Percentiles rank a stretch among this genome's conserved stretches.
These are phyloP conservation scores for Plusia festucae DNA, from an alignment of 2,888 invertebrate species.

Conservation along the genomic window DNA sequence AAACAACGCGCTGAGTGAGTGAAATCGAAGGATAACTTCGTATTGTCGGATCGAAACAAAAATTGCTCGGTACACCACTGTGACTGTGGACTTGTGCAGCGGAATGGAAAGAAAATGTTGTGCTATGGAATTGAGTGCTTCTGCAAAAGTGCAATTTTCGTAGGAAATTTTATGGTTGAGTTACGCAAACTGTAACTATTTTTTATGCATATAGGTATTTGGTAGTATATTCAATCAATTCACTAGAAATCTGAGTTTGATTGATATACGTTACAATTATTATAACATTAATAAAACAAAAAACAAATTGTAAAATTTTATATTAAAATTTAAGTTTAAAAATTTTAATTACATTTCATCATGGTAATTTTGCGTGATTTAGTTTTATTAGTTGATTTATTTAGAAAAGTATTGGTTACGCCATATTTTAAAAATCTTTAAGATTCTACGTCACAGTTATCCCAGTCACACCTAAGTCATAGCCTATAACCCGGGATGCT, in stretches of 20 bases:
- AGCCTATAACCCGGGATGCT: conserved; percentile 47
- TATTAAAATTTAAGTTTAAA: no score
- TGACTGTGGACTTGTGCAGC: conserved; percentile 32
- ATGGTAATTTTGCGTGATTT: no score
- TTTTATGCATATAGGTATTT: no score
- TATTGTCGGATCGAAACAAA: conserved; percentile 57
- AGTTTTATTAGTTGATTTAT: no score
- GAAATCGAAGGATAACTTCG: conserved; percentile 70
- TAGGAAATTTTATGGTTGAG: not conserved
- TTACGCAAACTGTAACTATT: not conserved
- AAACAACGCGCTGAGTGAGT: conserved; percentile 61
- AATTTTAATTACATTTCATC: no score
- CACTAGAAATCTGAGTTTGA: no score
- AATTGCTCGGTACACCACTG: conserved; percentile 39
- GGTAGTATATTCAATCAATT: no score
- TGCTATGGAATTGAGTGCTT: conserved; percentile 5
- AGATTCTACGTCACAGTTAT: conserved; percentile 9
- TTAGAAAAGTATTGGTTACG: no score
- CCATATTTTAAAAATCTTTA: no score
- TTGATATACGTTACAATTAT: no score
- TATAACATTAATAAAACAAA: no score
- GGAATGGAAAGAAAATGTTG: not conserved
- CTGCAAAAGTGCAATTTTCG: conserved; percentile 12
- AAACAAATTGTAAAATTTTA: no score
- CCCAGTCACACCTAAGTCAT: conserved; percentile 10